A percentile compares a stretch with the other conserved stretches of the same genome.
Conservation (phyloP, 2,888 invertebrate species). For the Thera obeliscata region DNA sequence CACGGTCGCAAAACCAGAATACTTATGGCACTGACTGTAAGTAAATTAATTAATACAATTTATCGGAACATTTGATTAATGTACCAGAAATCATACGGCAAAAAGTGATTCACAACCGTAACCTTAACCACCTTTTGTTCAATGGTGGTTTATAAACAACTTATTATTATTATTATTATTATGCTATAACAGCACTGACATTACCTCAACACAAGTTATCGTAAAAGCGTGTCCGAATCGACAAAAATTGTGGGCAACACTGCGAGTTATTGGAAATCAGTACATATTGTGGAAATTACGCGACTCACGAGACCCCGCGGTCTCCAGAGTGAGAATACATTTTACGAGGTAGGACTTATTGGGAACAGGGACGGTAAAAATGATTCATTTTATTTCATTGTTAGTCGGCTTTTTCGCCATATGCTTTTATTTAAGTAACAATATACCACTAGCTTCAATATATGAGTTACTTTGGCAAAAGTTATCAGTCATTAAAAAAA, state of each 20-base stretch:
- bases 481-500: too few species aligned
- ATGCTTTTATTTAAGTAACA: neutral
- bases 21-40: too few species aligned
- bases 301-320: constrained; percentile 45
- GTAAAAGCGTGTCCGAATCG: constrained; percentile 25
- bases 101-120: constrained; percentile 44
- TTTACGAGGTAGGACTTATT: constrained; percentile 51
- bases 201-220: constrained; percentile 19
- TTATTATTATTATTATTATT: neutral
- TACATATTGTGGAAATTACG: constrained; percentile 53
- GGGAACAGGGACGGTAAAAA: constrained; percentile 18
- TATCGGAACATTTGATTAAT: too few species aligned
- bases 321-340: constrained; percentile 46
- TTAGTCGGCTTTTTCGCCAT: constrained; percentile 3
- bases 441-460: neutral
- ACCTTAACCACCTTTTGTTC: neutral
- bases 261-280: constrained; percentile 54
- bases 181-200: neutral
- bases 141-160: neutral
- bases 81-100: too few species aligned
- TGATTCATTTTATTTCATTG: constrained; percentile 22
- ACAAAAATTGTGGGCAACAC: constrained; percentile 28
- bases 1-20: too few species aligned
- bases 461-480: too few species aligned
- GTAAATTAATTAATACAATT: too few species aligned